phyloP scores from a whole-genome alignment of 2,888 invertebrate genomes.

The Morinoia aosen region DNA sequence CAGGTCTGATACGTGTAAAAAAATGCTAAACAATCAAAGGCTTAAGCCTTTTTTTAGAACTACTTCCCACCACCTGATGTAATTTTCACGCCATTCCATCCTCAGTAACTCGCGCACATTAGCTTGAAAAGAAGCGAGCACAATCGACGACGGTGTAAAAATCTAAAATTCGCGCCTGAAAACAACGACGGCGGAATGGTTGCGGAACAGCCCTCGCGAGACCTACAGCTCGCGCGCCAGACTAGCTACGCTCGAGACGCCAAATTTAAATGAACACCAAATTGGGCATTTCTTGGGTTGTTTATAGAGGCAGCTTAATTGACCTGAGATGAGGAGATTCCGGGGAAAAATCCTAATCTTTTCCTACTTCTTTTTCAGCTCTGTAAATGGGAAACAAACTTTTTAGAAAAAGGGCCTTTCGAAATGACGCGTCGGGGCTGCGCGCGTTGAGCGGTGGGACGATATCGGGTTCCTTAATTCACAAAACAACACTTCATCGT shows the following conservation, averaged over 20 bases:
- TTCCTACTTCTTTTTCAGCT: neutral
- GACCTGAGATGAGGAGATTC: constrained; percentile 36
- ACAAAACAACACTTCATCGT: neutral
- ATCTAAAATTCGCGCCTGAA: neutral
- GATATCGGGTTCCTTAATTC: neutral
- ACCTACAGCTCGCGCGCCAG: neutral
- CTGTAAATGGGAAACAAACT: neutral
- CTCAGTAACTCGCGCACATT: neutral
- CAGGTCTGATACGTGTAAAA: too few species aligned
- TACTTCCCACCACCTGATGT: too few species aligned
- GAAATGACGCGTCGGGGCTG: neutral
- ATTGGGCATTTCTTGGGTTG: constrained; percentile 45
- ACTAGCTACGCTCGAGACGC: constrained; percentile 2
- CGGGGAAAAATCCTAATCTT: constrained; percentile 1
- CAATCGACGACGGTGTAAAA: neutral
- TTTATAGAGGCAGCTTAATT: constrained; percentile 44
- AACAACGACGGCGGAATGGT: neutral
- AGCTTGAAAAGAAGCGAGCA: neutral
- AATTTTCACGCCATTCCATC: neutral
- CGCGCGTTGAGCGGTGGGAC: neutral
- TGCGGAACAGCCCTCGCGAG: neutral
- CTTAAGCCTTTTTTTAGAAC: too few species aligned
- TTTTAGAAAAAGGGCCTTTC: neutral
- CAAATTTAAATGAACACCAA: constrained; percentile 50
- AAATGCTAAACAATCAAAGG: too few species aligned